Base-by-base conservation (phyloP, 2,797 vertebrate genomes). In the Diceros bicornis region DNA sequence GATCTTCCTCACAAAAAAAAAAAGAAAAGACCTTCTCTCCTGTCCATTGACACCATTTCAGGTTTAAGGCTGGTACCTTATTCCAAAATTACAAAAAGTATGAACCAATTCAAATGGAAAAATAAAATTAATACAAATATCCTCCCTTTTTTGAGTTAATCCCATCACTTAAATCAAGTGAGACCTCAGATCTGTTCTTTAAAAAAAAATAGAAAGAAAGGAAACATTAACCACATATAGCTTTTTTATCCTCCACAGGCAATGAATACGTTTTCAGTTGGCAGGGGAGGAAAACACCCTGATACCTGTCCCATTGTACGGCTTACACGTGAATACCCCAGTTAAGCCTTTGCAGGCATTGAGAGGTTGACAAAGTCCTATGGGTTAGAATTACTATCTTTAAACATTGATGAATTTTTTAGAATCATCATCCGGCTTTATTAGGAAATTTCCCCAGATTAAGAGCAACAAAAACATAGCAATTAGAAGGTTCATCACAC, bases 391-490 rank as follows among this genome's bases (percentile, higher is more conserved):
- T 96, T 97, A 95, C 87, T 88, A 27, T 18, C 85, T 96, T 97
- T 96, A 85, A 98, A 97, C 87, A 98, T 92, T 89, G 94, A 75
- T 32, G 41, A 96, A 57, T 93, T 94, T 98, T 97, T 96, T 83
- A 82, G 96, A 98, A 89, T 96, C 29, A 5, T 95, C 97, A 88
- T 77, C 78, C 55, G 95, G 92, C 37, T 97, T 97, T 96, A 97
- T 97, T 96, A 52, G 91, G 82, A 98, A 98, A 93, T 96, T 97
- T 97, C 20, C 74, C 79, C 77, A 87, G 82, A 92, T 98, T 98
- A 96, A 97, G 57, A 97, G 91, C 92, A 96, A 97, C 85, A 94
- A 90, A 98, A 98, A 97, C 97, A 89, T 86, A 98, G 83, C 69
- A 88, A 88, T 97, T 94, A 96, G 95, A 87, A 87, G 89, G 71